phyloP scores from a whole-genome alignment of 2,888 invertebrate genomes.

The Agonopterix heracliana region DNA sequence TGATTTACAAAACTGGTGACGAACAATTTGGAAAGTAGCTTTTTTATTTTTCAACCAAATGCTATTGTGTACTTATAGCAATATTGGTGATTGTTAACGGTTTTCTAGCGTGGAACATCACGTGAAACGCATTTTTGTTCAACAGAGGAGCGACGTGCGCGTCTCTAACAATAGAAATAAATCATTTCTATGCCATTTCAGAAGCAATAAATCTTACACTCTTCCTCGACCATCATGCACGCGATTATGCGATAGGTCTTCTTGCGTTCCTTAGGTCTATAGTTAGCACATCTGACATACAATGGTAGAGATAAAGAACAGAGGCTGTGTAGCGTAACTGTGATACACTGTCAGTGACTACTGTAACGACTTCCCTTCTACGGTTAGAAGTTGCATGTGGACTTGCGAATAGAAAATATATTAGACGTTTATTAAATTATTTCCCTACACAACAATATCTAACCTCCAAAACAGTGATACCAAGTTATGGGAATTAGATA shows the following conservation, averaged over 20 bases:
- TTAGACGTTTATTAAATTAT: not conserved
- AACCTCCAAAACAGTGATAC: too few relatives aligned
- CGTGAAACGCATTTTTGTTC: constrained; percentile 6
- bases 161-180: constrained; percentile 9
- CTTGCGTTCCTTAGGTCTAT: not conserved
- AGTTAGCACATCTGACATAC: constrained; percentile 18
- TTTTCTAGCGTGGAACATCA: not conserved
- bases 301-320: constrained; percentile 33
- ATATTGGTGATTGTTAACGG: not conserved
- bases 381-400: constrained; percentile 3
- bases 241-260: constrained; percentile 1
- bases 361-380: constrained; percentile 39
- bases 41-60: too few relatives aligned
- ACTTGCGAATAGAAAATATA: constrained; percentile 2
- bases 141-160: constrained; percentile 5
- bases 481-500: too few relatives aligned
- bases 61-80: not conserved
- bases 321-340: constrained; percentile 39
- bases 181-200: constrained; percentile 13
- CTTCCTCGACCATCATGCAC: constrained; percentile 5
- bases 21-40: not conserved
- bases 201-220: constrained; percentile 13
- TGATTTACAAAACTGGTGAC: not conserved
- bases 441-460: not conserved
- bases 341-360: constrained; percentile 27